phyloP scores from a whole-genome alignment of 1,140 invertebrate species.

The Drosophila virilis region DNA sequence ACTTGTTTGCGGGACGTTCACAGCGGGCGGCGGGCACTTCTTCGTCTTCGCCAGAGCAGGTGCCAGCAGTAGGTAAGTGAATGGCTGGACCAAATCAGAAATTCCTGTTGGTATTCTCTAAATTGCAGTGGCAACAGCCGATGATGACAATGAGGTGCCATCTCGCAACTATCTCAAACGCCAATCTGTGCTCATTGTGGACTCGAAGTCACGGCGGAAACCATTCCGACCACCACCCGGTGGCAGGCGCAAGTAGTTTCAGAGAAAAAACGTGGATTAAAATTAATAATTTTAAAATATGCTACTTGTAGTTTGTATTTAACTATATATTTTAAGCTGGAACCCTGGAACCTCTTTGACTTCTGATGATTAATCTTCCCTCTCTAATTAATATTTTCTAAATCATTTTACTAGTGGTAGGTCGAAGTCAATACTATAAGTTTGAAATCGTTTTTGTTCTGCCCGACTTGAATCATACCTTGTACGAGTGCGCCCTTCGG shows the following conservation, averaged over 20 bases:
- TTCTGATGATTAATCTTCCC: too few relatives aligned
- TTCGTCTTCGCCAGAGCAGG: conserved; percentile 81
- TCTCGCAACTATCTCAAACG: conserved; percentile 91
- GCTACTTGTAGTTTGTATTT: background rate
- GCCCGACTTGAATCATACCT: too few relatives aligned
- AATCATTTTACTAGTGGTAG: too few relatives aligned
- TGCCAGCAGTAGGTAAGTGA: conserved; percentile 72
- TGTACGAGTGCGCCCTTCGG: too few relatives aligned
- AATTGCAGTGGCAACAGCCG: conserved; percentile 85
- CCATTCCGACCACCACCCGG: conserved; percentile 85
- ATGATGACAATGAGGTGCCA: conserved; percentile 93
- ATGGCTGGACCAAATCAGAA: background rate
- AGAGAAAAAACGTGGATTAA: background rate
- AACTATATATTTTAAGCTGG: background rate
- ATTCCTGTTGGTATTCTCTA: background rate
- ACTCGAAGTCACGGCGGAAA: conserved; percentile 92
- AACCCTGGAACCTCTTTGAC: too few relatives aligned
- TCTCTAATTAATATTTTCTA: too few relatives aligned
- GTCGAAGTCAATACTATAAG: too few relatives aligned
- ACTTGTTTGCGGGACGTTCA: conserved; percentile 76
- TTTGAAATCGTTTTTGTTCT: too few relatives aligned
- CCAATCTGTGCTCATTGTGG: conserved; percentile 92
- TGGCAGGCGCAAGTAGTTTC: conserved; percentile 59
- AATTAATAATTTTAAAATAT: background rate
- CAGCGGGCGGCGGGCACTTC: conserved; percentile 73